phyloP scores from a whole-genome alignment of 1,140 invertebrate species.

The Frieseomelitta varia region DNA sequence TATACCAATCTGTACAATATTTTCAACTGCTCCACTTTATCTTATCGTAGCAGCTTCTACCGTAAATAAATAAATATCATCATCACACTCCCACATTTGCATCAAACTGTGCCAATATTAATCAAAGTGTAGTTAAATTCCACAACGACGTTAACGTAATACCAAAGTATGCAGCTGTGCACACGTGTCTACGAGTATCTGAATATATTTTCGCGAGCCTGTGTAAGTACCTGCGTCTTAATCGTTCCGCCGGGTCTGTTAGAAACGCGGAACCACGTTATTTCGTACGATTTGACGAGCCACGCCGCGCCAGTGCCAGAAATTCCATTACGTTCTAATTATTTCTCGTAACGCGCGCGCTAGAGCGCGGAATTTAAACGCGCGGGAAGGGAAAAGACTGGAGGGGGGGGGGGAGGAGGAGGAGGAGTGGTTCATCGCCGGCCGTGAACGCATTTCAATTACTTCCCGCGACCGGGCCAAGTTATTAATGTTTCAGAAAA shows the following conservation, averaged over 20 bases:
- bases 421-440: too few species aligned
- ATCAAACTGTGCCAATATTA: too few species aligned
- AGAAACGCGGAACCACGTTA: neutral
- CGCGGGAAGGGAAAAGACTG: too few species aligned
- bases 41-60: too few species aligned
- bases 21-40: too few species aligned
- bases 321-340: slow-evolving; percentile 37
- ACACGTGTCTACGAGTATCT: neutral
- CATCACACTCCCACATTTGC: too few species aligned
- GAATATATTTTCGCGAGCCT: neutral
- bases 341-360: neutral
- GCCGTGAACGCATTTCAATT: slow-evolving; percentile 22
- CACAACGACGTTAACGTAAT: too few species aligned
- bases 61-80: too few species aligned
- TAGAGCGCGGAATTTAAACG: neutral
- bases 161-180: too few species aligned
- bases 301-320: neutral
- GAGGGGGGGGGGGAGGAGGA: too few species aligned
- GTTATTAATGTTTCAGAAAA: slow-evolving; percentile 43
- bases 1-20: too few species aligned
- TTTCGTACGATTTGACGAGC: slow-evolving; percentile 13
- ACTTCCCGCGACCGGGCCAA: slow-evolving; percentile 15
- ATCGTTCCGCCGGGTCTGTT: neutral
- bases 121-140: too few species aligned
- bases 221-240: neutral